These are phyloP conservation scores for Omphaloscelis lunosa DNA, from an alignment of 2,888 invertebrate genomes.

Conservation along the genomic window DNA sequence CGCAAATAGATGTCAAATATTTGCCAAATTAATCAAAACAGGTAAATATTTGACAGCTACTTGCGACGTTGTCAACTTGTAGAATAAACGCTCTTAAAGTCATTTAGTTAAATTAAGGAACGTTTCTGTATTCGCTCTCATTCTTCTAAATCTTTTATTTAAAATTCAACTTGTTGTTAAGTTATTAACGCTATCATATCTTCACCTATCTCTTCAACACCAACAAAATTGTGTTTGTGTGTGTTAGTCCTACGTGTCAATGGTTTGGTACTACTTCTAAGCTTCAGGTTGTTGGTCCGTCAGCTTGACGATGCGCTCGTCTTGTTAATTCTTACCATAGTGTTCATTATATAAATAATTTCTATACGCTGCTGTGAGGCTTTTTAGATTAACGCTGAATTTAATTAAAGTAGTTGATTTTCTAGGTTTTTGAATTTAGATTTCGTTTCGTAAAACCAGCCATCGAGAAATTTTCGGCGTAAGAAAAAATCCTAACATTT, in stretches of 20 bases:
- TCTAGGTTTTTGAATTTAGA: neutral
- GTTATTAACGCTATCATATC: neutral
- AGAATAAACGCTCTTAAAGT: too few species aligned
- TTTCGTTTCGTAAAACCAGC: neutral
- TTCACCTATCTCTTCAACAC: neutral
- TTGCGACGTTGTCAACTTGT: too few species aligned
- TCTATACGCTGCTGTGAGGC: conserved; percentile 30
- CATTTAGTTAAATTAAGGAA: neutral
- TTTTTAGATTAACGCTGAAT: conserved; percentile 13
- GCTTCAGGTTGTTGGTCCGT: conserved; percentile 64
- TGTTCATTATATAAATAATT: conserved; percentile 60
- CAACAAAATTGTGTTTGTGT: conserved; percentile 38
- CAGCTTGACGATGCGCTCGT: conserved; percentile 63
- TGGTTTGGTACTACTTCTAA: conserved; percentile 59
- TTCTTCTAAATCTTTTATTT: neutral
- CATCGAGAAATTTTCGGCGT: neutral
- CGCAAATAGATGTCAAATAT: too few species aligned
- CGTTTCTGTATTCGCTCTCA: neutral
- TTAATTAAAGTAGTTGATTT: neutral
- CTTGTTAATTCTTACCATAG: conserved; percentile 53
- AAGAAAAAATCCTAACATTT: neutral
- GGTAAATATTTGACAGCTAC: too few species aligned
- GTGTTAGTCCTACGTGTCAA: conserved; percentile 49
- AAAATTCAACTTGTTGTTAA: neutral
- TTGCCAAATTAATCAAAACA: too few species aligned